Conservation (phyloP, 92 coral and sea anemone genomes). For the Parazoanthus darwini region DNA sequence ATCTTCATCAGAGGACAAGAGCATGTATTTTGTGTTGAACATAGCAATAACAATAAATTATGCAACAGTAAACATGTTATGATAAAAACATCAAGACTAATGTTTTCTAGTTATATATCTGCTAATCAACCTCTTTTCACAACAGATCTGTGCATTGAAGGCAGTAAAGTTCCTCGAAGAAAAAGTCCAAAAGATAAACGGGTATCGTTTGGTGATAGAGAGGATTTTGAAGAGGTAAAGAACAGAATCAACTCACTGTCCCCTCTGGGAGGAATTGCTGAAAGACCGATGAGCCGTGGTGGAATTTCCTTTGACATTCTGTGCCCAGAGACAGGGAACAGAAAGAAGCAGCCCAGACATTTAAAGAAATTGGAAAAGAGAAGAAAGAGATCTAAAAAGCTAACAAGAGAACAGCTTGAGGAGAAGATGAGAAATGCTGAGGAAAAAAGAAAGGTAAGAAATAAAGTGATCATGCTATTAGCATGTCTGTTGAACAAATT, state of each 20-base stretch:
- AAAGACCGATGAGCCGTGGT: constrained; percentile 90
- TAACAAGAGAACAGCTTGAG: constrained; percentile 88
- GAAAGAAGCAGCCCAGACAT: constrained; percentile 81
- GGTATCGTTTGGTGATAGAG: constrained; percentile 70
- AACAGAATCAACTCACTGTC: constrained; percentile 68
- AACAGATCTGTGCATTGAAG: constrained; percentile 80
- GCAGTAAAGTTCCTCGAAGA: constrained; percentile 64
- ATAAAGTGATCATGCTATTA: neutral
- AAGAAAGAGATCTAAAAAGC: constrained; percentile 63
- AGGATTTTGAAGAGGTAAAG: constrained; percentile 63
- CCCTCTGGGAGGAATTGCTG: constrained; percentile 67
- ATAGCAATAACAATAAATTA: too few species aligned
- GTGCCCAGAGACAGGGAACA: constrained; percentile 93
- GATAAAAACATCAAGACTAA: too few species aligned
- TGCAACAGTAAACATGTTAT: too few species aligned
- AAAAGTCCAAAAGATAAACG: constrained; percentile 79
- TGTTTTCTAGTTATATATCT: neutral
- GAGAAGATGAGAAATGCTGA: constrained; percentile 78
- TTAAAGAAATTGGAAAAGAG: constrained; percentile 76
- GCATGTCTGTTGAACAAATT: neutral
- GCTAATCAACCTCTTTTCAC: neutral
- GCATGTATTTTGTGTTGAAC: too few species aligned
- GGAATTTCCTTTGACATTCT: constrained; percentile 87
- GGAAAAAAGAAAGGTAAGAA: constrained; percentile 77
- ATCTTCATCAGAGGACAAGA: too few species aligned